Conservation (phyloP, 2,113 vertebrate genomes). For the Coturnix japonica region DNA sequence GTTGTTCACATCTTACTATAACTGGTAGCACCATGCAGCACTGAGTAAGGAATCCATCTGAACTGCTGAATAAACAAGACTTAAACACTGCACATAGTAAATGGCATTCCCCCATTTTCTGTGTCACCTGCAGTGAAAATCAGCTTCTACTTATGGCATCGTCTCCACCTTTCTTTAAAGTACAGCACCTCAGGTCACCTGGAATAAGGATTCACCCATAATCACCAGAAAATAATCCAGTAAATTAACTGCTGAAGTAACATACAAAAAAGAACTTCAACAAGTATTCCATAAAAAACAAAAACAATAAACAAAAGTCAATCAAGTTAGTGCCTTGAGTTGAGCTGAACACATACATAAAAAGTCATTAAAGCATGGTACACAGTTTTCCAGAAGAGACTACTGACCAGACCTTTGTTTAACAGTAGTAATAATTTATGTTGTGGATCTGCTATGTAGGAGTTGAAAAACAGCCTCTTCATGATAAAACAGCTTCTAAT, state of each 20-base stretch:
- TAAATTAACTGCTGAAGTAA: constrained; percentile 42
- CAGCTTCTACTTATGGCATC: constrained; percentile 7
- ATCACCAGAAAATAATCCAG: constrained; percentile 19
- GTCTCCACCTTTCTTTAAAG: constrained; percentile 46
- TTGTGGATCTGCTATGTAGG: constrained; percentile 22
- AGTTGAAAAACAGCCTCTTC: constrained; percentile 70
- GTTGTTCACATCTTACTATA: constrained; percentile 41
- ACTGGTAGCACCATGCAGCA: constrained; percentile 29
- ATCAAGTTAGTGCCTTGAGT: not conserved
- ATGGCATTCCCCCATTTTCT: constrained; percentile 29
- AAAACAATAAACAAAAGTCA: not conserved
- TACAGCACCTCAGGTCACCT: not conserved
- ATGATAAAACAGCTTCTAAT: constrained; percentile 63
- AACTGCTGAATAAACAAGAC: constrained; percentile 59
- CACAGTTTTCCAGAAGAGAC: constrained; percentile 65
- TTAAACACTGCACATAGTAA: not conserved
- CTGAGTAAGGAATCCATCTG: constrained; percentile 51
- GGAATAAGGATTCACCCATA: not conserved
- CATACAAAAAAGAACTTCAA: constrained; percentile 28
- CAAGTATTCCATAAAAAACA: not conserved
- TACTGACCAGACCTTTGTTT: constrained; percentile 64
- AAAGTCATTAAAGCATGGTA: constrained; percentile 60
- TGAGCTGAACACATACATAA: constrained; percentile 64
- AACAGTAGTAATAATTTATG: constrained; percentile 64
- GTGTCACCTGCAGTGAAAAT: constrained; percentile 50